Conservation (phyloP, 2,888 invertebrate genomes). For the Mamestra brassicae region DNA sequence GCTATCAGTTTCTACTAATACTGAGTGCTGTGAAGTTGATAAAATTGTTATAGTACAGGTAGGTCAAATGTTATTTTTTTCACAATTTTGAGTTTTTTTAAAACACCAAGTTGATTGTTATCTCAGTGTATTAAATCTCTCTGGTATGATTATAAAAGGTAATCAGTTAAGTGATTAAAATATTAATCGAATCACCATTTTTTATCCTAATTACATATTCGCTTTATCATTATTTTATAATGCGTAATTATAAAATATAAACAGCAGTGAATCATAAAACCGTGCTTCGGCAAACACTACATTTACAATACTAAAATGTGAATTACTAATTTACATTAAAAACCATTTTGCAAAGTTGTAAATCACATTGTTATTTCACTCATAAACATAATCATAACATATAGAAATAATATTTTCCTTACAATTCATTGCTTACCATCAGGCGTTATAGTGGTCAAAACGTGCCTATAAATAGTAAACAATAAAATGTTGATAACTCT, state of each 20-base stretch:
- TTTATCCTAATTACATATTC: not conserved
- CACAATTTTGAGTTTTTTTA: not conserved
- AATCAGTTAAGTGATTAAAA: constrained; percentile 4
- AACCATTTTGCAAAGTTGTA: not conserved
- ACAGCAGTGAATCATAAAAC: not conserved
- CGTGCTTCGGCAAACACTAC: no score
- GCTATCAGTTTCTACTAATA: constrained; percentile 39
- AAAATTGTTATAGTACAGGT: constrained; percentile 35
- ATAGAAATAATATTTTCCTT: constrained; percentile 4
- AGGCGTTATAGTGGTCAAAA: no score
- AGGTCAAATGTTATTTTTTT: constrained; percentile 17
- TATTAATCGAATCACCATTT: not conserved
- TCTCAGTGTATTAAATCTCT: not conserved
- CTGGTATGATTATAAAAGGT: constrained; percentile 7
- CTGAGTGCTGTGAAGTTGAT: constrained; percentile 41
- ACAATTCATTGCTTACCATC: no score
- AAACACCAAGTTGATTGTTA: not conserved
- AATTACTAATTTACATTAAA: not conserved
- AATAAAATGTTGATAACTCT: constrained; percentile 5
- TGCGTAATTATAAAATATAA: not conserved
- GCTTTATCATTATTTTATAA: not conserved
- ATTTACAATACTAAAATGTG: not conserved
- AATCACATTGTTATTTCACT: not conserved
- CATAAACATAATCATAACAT: no score
- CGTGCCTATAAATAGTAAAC: no score